Evolutionary conservation across 2,888 invertebrate genomes (phyloP), one percentile per base, ranked within the genome.

Genomic region (Drosophila putrida): DNA sequence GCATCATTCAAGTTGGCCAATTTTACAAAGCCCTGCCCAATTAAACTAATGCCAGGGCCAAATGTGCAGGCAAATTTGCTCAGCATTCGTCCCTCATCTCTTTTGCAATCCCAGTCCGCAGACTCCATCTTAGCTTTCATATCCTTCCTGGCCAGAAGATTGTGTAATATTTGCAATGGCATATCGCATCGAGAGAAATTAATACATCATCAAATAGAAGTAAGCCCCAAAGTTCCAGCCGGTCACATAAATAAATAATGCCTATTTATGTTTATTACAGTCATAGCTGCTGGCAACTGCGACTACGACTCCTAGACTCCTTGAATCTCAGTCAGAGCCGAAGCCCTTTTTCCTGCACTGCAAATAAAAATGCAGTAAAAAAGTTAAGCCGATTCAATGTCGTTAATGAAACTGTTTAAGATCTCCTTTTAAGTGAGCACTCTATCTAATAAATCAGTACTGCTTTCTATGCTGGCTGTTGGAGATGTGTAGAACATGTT

Each of bases 251-350:
- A 89, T 86, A 84, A 84, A 87, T 84, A 88, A 88, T 89, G 75
- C 75, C 88, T 82, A 88, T 89, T 85, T 85, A 85, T 85, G 89
- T 75, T 88, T 86, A 89, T 86, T 88, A 76, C 78, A 75, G 74
- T 57, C 71, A 69, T 70, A 44, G 68, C 80, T 75, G 68, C 66
- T 36, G 79, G 71, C 67, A 35, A 49, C 47, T 51, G 2, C 38
- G n/a, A 35, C 5, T 28, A 61, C 61, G 36, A 35, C 41, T 39
- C n/a, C 6, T 9, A 51, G 64, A 28, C 33, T 41, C 54, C 8
- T 9, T 51, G 57, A 39, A 11, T 44, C 10, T 1, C 20, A 35
- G 35, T 35, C n/a, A 28, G 4, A 28, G 10, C 11, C 33, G 4
- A 10, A 20, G 43, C 0, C 39, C 27, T 20, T 46, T 51, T 57